Conservation (phyloP, 1,140 invertebrate genomes). For the Samia ricini region DNA sequence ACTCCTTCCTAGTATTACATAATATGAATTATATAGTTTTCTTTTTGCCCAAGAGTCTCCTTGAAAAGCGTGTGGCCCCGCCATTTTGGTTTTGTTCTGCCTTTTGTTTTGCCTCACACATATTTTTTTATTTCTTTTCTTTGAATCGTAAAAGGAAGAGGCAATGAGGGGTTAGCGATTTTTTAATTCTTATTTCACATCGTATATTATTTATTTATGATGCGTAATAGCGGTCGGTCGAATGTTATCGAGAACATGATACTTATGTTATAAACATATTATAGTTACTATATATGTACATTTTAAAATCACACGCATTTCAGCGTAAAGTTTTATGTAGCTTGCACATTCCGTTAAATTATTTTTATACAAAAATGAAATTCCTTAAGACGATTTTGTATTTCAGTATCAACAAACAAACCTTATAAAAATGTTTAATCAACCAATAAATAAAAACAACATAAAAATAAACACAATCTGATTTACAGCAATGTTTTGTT, state of each 20-base stretch:
- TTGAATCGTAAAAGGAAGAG: conserved; percentile 75
- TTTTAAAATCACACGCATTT: neutral
- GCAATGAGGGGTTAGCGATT: conserved; percentile 74
- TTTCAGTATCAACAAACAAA: too few relatives aligned
- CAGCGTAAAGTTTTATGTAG: neutral
- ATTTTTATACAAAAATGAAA: neutral
- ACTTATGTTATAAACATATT: neutral
- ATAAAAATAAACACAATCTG: too few relatives aligned
- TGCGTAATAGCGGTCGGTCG: conserved; percentile 63
- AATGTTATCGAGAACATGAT: conserved; percentile 55
- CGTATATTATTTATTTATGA: conserved; percentile 72
- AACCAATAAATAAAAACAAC: too few relatives aligned
- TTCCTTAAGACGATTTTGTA: neutral
- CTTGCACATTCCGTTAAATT: neutral
- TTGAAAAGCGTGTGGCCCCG: conserved; percentile 72
- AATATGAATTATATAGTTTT: conserved; percentile 63
- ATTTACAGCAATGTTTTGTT: too few relatives aligned
- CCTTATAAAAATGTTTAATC: too few relatives aligned
- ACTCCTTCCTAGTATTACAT: conserved; percentile 74
- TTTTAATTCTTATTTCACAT: too few relatives aligned
- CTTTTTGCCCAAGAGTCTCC: conserved; percentile 30
- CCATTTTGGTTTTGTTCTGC: conserved; percentile 68
- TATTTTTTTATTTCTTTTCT: conserved; percentile 71
- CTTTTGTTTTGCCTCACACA: conserved; percentile 70
- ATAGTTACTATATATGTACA: neutral